Conservation (phyloP, 2,888 invertebrate genomes). For the Yponomeuta malinellus region DNA sequence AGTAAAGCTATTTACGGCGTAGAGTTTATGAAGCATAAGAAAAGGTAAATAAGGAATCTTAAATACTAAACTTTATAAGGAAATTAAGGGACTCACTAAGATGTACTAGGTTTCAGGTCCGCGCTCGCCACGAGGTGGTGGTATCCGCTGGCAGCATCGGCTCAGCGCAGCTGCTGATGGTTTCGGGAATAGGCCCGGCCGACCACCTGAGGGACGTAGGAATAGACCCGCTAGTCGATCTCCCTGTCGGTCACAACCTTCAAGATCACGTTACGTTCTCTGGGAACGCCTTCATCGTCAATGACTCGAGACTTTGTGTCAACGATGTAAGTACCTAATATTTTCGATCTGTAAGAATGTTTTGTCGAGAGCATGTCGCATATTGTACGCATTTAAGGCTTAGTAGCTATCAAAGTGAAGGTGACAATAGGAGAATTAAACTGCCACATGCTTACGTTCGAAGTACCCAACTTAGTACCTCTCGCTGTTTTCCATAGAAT, state of each 20-base stretch:
- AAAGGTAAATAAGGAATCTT: slow-evolving; percentile 40
- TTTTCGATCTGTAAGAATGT: too few species aligned
- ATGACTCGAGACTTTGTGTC: slow-evolving; percentile 78
- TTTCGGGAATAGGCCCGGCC: slow-evolving; percentile 87
- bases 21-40: slow-evolving; percentile 79
- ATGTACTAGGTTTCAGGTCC: slow-evolving; percentile 41
- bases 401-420: too few species aligned
- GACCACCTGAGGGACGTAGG: slow-evolving; percentile 75
- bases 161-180: slow-evolving; percentile 89
- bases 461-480: too few species aligned
- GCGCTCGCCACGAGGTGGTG: slow-evolving; percentile 84
- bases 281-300: slow-evolving; percentile 82
- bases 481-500: too few species aligned
- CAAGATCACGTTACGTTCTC: slow-evolving; percentile 88
- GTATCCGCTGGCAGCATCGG: slow-evolving; percentile 88
- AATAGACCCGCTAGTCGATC: slow-evolving; percentile 79
- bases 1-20: slow-evolving; percentile 80
- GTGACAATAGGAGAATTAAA: too few species aligned
- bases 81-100: not conserved
- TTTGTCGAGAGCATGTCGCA: too few species aligned
- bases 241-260: slow-evolving; percentile 87
- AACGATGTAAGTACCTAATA: slow-evolving; percentile 69
- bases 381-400: too few species aligned
- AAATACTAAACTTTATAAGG: not conserved
- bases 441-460: too few species aligned